phyloP scores from a whole-genome alignment of 1,140 invertebrate genomes.

The Pseudachorutes palmiensis region DNA sequence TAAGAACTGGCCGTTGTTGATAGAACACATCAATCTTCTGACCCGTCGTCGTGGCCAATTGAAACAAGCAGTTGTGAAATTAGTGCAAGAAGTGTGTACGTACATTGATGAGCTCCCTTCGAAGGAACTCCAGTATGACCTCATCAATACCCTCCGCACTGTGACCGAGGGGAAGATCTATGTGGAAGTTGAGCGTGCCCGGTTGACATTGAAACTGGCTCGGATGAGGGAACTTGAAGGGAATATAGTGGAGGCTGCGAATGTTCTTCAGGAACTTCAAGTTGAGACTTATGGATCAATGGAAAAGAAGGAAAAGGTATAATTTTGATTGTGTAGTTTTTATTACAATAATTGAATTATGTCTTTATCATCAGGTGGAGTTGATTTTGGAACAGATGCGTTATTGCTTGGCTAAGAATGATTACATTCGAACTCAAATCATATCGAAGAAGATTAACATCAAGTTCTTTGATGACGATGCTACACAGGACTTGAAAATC shows the following conservation, averaged over 20 bases:
- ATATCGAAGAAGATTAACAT: slow-evolving; percentile 98
- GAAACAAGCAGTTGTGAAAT: slow-evolving; percentile 96
- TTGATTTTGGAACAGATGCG: slow-evolving; percentile 98
- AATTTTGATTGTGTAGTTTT: background rate
- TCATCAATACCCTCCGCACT: slow-evolving; percentile 89
- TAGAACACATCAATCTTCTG: slow-evolving; percentile 86
- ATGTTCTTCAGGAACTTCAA: slow-evolving; percentile 93
- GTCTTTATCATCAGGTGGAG: slow-evolving; percentile 54
- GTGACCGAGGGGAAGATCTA: slow-evolving; percentile 99
- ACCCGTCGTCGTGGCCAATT: slow-evolving; percentile 92
- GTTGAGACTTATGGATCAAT: slow-evolving; percentile 99
- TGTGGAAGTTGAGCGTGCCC: slow-evolving; percentile 96
- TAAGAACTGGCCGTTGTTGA: slow-evolving; percentile 84
- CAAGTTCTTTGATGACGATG: slow-evolving; percentile 92
- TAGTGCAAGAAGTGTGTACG: slow-evolving; percentile 94
- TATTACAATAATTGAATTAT: background rate
- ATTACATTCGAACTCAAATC: slow-evolving; percentile 95
- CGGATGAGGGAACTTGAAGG: slow-evolving; percentile 89
- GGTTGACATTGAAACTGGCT: slow-evolving; percentile 87
- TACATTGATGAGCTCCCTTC: slow-evolving; percentile 91
- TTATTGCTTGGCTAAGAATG: slow-evolving; percentile 87
- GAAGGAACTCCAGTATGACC: slow-evolving; percentile 81
- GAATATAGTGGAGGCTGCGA: slow-evolving; percentile 79
- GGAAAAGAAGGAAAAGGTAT: slow-evolving; percentile 89
- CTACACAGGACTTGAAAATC: slow-evolving; percentile 69